phyloP scores from a whole-genome alignment of 2,888 invertebrate species.

The Tenodera sinensis region DNA sequence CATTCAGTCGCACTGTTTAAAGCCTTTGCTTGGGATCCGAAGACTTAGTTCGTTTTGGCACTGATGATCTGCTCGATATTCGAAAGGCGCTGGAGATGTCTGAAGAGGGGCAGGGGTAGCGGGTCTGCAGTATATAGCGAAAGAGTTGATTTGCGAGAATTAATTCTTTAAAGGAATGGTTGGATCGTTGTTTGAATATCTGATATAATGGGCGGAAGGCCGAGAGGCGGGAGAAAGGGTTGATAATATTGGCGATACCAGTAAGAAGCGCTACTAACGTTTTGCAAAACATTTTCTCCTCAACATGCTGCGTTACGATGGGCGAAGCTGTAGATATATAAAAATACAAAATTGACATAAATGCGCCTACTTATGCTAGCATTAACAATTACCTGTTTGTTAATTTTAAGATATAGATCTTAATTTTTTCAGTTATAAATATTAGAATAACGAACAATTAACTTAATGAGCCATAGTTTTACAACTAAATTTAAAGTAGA shows the following conservation, averaged over 20 bases:
- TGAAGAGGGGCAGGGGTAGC: constrained; percentile 13
- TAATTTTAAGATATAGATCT: too few relatives aligned
- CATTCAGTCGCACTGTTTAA: too few relatives aligned
- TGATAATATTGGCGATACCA: constrained; percentile 11
- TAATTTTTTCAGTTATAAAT: too few relatives aligned
- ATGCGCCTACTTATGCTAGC: too few relatives aligned
- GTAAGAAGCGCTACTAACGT: not conserved
- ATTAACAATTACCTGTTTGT: too few relatives aligned
- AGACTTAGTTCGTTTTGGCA: not conserved
- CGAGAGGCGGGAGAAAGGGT: not conserved
- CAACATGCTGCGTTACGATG: too few relatives aligned
- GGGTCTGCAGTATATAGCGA: constrained; percentile 21
- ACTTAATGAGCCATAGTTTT: too few relatives aligned
- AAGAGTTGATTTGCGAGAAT: constrained; percentile 32
- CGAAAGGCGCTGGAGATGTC: constrained; percentile 1
- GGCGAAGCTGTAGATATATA: too few relatives aligned
- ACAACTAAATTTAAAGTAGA: too few relatives aligned
- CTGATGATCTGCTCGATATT: not conserved
- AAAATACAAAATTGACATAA: too few relatives aligned
- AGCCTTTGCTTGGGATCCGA: not conserved
- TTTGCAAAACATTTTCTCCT: not conserved
- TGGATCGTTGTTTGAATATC: constrained; percentile 30
- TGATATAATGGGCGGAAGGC: constrained; percentile 17
- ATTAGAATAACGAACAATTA: too few relatives aligned
- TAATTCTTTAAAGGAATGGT: constrained; percentile 31